Evolutionary conservation across 2,797 vertebrate species (phyloP).

Genomic region (Chelon auratus): DNA sequence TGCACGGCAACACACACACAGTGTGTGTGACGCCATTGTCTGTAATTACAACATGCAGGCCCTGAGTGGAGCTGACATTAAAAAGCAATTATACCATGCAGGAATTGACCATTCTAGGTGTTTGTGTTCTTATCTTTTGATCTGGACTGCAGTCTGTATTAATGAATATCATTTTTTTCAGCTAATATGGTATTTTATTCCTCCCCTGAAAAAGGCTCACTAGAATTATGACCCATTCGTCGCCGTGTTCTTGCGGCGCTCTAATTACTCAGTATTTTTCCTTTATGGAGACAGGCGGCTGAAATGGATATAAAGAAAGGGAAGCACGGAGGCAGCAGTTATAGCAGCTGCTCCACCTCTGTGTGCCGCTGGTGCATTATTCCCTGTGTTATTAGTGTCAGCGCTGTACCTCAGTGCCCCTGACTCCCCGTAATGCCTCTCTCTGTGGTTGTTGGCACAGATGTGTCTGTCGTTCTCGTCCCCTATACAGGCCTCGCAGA

Average conservation of each 20-base stretch:
- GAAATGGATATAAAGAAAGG: constrained; percentile 11
- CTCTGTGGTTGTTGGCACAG: constrained; percentile 83
- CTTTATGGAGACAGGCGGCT: constrained; percentile 11
- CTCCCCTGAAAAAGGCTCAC: neutral
- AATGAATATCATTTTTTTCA: constrained; percentile 1
- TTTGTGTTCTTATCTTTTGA: constrained; percentile 3
- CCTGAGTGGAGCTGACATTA: constrained; percentile 16
- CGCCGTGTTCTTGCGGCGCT: constrained; percentile 6
- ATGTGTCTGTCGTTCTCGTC: constrained; percentile 88
- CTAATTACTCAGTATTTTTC: constrained; percentile 11
- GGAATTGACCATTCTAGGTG: neutral
- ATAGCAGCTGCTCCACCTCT: neutral
- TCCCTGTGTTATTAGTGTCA: constrained; percentile 10
- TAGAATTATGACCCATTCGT: neutral
- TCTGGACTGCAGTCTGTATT: neutral
- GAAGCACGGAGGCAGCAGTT: neutral
- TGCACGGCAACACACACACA: constrained; percentile 3
- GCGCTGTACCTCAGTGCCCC: constrained; percentile 84
- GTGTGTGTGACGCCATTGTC: neutral
- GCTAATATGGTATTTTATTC: neutral
- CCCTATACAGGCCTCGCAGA: constrained; percentile 88
- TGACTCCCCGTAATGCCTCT: constrained; percentile 86
- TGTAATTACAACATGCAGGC: constrained; percentile 19
- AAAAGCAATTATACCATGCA: neutral
- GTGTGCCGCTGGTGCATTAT: constrained; percentile 19